These are phyloP conservation scores for Nyctibius bracteatus DNA, from an alignment of 2,113 vertebrate species.

Conservation along the genomic window DNA sequence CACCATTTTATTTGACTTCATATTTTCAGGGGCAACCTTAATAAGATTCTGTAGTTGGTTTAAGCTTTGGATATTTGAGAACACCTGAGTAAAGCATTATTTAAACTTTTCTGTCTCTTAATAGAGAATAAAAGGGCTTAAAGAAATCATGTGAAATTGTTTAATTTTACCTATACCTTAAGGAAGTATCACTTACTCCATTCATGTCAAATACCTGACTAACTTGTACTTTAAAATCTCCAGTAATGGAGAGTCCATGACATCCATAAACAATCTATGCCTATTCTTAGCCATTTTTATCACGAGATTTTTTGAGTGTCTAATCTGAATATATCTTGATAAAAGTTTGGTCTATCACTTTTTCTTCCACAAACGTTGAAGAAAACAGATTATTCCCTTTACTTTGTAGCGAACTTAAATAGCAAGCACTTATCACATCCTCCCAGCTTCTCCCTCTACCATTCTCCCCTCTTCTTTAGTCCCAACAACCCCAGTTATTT, in stretches of 20 bases:
- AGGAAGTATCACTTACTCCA: neutral
- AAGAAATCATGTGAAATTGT: neutral
- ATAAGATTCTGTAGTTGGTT: neutral
- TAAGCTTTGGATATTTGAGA: neutral
- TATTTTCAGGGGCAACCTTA: neutral
- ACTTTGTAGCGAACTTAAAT: neutral
- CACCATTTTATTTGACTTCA: neutral
- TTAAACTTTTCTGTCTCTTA: neutral
- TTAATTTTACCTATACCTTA: neutral
- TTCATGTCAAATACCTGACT: neutral
- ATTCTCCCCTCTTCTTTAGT: neutral
- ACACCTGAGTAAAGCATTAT: neutral
- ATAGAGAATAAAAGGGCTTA: neutral
- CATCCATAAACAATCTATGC: neutral
- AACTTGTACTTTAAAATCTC: neutral
- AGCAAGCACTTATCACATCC: rapidly evolving
- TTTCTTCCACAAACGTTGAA: neutral
- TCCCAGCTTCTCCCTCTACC: neutral
- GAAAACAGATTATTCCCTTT: neutral
- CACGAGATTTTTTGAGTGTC: neutral
- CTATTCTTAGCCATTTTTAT: neutral
- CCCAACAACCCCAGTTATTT: neutral
- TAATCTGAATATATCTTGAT: neutral
- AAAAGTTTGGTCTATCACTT: neutral
- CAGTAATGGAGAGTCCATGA: neutral